Evolutionary conservation across 2,888 invertebrate genomes (phyloP), one percentile per base, ranked within the genome.

Genomic region (Eutolmus rufibarbis): DNA sequence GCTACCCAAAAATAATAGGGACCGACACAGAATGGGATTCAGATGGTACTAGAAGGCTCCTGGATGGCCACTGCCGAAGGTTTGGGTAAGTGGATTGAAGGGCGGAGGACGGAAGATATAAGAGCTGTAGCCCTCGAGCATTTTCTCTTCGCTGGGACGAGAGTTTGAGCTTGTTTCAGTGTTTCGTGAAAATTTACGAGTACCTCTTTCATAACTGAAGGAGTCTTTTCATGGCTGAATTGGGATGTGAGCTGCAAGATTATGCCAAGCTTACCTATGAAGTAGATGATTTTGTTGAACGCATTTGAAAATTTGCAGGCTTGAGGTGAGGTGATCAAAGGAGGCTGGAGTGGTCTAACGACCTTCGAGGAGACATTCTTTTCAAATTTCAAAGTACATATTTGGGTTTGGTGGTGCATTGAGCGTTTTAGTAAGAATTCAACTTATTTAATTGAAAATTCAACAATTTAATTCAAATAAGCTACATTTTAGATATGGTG

Each of bases 1-100:
- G 79, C 28, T 46, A 51, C 46, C 79, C 79, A 14, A 79, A 51
- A 79, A 79, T 79, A 79, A 79, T 79, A 79, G 51, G 46, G 43
- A 79, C 79, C 51, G 31, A 79, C 79, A 79, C 51, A 51, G 28
- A 79, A 79, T 46, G 31, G 28, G 79, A 79, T 46, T 40, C 51
- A 23, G 28, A 28, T 79, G 51, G 28, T 28, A 28, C 66, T 57
- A 9, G 14, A n/a, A 19, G 56, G 57, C 57, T 51, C 14, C 43
- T 12, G 66, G 79, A n/a, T n/a, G 8, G 76, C 76, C 76, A 23
- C 34, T 76, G 34, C n/a, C 14, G 74, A 28, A 31, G 31, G 31
- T 12, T 28, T 28, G n/a, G 76, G n/a, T 76, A 76, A 37, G 76
- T 76, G 37, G 9, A 76, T 76, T 76, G 76, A 34, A 37, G 51